Evolutionary conservation across 2,888 invertebrate species (phyloP), one percentile per base, ranked within the genome.

Genomic region (Choreutis nemorana): DNA sequence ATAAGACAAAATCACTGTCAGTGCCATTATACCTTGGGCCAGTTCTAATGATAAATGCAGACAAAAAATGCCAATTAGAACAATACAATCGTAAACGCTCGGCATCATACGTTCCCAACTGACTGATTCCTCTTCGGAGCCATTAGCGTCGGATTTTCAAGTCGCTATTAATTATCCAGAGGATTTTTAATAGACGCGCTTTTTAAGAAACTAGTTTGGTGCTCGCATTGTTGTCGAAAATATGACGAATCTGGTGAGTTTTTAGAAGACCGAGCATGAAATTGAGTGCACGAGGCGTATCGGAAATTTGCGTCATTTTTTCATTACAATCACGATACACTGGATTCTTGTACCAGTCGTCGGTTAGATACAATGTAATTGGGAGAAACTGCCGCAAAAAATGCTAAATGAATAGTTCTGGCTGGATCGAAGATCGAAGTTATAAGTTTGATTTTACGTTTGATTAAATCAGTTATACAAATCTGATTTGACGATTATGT

Each of bases 251-350:
- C 67, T 66, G 58, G 64, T 62, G 55, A 57, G 57, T 66, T 73
- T 42, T 50, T 47, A 56, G 58, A 70, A 65, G 61, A 46, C 60
- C 55, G 60, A 57, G 66, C 77, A 73, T 77, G 73, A 75, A 78
- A 77, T 77, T 75, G 73, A 73, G 78, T 72, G 70, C 75, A 65
- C 71, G 71, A 72, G 68, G 67, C 77, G 75, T 75, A 75, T 75
- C 78, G 71, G 60, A 71, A 68, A 78, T 77, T 78, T 70, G 75
- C 75, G 73, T 72, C 72, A 73, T 78, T 77, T 66, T 59, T 73
- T 75, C 64, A 70, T 68, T 68, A 65, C 61, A 70, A 75, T 77
- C 77, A 77, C 75, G 77, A 77, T 73, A 72, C 61, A 59, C 65
- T 61, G 67, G 73, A 73, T 73, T 73, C 73, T 68, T 60, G 55